Evolutionary conservation across 2,888 invertebrate genomes (phyloP), one percentile per base, ranked within the genome.

Genomic region (Dermolepida albohirtum): DNA sequence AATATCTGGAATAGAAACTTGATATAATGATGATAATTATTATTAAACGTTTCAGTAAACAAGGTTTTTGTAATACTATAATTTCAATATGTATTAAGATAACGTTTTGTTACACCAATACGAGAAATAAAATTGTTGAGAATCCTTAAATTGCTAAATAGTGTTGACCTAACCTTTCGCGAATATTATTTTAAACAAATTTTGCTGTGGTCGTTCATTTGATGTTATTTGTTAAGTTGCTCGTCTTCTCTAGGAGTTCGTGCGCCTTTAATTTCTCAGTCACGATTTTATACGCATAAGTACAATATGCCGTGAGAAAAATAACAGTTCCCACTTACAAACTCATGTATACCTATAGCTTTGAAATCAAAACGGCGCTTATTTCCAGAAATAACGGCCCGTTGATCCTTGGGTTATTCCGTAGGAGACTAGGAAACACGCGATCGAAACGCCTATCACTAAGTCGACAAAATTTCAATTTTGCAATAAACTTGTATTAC

Each of bases 251-350:
- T 50, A 7, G 11, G 50, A 27, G 14, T 51, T 41, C 41, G 41
- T 12, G 44, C 27, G 44, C 52, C 64, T 64, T 41, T 64, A 64
- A 64, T 64, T 64, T 64, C 51, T 27, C 51, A 51, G 64, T 64
- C 64, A 64, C 64, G 64, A 64, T 27, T 64, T 51, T 52, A 51
- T 34, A 44, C 29, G 64, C 49, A 41, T 29, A 43, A 22, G 41
- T 41, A 51, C 64, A 64, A 52, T 52, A 14, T 64, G 64, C 64
- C 64, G 64, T 64, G 64, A 64, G 64, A 64, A 64, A 64, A 64
- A 64, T 64, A 59, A 44, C 52, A 40, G 64, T 64, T 51, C 64
- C 41, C 64, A 64, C 64, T 64, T 22, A 22, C 22, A 22, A 22
- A 22, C 22, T 22, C 44, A 22, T 22, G 50, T 50, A n/a, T 27